Evolutionary conservation across 2,113 vertebrate genomes (phyloP).

Genomic region (Okapia johnstoni): DNA sequence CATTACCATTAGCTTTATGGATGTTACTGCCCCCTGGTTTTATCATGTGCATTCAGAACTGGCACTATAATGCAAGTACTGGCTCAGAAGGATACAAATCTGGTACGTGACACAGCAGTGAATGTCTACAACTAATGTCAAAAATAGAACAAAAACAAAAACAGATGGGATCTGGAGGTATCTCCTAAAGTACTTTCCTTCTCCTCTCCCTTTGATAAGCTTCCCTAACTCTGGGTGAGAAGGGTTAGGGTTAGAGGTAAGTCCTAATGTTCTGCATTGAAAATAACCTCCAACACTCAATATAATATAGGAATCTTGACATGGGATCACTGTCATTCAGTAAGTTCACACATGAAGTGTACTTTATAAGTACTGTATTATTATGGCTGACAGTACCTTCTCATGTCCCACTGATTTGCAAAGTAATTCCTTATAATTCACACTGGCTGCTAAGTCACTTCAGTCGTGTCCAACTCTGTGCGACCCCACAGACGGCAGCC

Average conservation of each 20-base stretch:
- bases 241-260: neutral
- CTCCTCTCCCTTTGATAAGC: neutral
- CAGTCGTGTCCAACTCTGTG: too few relatives aligned
- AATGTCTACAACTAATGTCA: neutral
- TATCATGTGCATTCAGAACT: neutral
- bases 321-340: neutral
- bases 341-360: neutral
- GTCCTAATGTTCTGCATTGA: neutral
- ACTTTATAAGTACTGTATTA: neutral
- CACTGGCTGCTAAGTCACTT: too few relatives aligned
- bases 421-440: neutral
- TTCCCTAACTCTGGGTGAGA: neutral
- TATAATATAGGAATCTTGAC: neutral
- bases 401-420: neutral
- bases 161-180: neutral
- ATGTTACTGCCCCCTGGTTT: neutral
- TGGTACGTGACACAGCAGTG: neutral
- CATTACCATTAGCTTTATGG: neutral
- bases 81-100: neutral
- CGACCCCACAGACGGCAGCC: too few relatives aligned
- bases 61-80: neutral
- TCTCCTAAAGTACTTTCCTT: neutral
- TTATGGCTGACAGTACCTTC: neutral
- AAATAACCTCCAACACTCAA: neutral
- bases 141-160: neutral